Percentiles rank a stretch among this genome's conserved stretches.
Evolutionary conservation across 2,888 invertebrate species (phyloP).

Genomic region (Prosopocoilus inquinatus): DNA sequence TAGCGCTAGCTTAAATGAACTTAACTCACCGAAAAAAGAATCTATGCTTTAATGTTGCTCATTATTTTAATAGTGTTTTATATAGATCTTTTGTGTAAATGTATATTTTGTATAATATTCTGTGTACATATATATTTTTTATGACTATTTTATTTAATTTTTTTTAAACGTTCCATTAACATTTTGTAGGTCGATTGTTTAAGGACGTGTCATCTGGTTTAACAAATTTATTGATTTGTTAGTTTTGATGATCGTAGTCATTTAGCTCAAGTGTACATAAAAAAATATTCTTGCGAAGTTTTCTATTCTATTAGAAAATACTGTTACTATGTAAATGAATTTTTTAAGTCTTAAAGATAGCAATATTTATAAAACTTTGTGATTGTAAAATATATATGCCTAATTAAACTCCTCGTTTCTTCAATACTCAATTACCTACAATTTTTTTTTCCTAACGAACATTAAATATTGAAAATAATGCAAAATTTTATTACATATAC

Average conservation of each 20-base stretch:
- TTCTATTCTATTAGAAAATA: constrained; percentile 48
- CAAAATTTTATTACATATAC: too few relatives aligned
- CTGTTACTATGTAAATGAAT: constrained; percentile 47
- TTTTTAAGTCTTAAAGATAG: constrained; percentile 52
- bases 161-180: constrained; percentile 20
- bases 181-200: constrained; percentile 7
- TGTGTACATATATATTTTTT: constrained; percentile 32
- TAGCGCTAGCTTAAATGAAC: constrained; percentile 1
- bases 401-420: constrained; percentile 18
- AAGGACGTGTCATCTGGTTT: constrained; percentile 3
- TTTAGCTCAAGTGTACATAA: constrained; percentile 51
- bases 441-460: too few relatives aligned
- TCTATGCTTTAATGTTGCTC: constrained; percentile 31
- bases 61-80: constrained; percentile 31
- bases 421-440: too few relatives aligned
- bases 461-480: too few relatives aligned
- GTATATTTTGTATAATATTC: constrained; percentile 32
- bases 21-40: constrained; percentile 2
- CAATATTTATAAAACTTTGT: constrained; percentile 53
- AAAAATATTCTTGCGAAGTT: constrained; percentile 46
- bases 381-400: constrained; percentile 47
- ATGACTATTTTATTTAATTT: constrained; percentile 12
- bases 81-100: constrained; percentile 33
- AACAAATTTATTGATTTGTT: constrained; percentile 7
- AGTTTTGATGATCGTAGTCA: constrained; percentile 17